Conservation (phyloP, 2,113 vertebrate species). For the Apodemus speciosus region DNA sequence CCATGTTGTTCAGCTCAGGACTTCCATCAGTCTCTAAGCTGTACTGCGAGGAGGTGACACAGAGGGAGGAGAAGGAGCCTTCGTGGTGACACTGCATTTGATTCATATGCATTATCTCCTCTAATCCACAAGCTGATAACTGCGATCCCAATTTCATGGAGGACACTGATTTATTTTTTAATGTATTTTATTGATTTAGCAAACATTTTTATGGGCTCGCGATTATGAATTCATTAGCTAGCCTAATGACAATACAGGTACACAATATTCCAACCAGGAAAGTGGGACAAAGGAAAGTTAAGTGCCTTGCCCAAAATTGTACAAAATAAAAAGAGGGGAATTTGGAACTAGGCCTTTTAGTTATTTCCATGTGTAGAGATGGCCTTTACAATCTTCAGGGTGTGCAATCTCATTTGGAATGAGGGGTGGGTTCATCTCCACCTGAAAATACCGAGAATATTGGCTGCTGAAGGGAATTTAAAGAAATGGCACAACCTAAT, state of each 20-base stretch:
- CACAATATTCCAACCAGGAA: background rate
- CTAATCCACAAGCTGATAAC: constrained; percentile 8
- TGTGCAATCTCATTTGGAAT: background rate
- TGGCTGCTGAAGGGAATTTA: background rate
- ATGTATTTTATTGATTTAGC: constrained; percentile 46
- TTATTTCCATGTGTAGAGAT: background rate
- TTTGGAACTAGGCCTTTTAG: background rate
- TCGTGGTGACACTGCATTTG: background rate
- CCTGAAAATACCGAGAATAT: background rate
- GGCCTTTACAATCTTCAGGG: background rate
- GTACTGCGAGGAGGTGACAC: background rate
- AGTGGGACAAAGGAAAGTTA: background rate
- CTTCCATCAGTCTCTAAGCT: background rate
- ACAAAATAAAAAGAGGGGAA: background rate
- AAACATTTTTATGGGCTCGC: constrained; percentile 10
- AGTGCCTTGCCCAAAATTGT: background rate
- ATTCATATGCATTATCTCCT: background rate
- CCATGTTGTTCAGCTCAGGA: background rate
- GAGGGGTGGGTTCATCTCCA: background rate
- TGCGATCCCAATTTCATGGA: constrained; percentile 13
- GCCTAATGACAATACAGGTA: background rate
- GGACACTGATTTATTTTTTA: constrained; percentile 25
- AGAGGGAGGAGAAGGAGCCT: background rate
- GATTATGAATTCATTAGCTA: constrained; percentile 9
- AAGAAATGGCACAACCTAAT: background rate